Base-by-base conservation (phyloP, 2,888 invertebrate species). In the Polia nebulosa region DNA sequence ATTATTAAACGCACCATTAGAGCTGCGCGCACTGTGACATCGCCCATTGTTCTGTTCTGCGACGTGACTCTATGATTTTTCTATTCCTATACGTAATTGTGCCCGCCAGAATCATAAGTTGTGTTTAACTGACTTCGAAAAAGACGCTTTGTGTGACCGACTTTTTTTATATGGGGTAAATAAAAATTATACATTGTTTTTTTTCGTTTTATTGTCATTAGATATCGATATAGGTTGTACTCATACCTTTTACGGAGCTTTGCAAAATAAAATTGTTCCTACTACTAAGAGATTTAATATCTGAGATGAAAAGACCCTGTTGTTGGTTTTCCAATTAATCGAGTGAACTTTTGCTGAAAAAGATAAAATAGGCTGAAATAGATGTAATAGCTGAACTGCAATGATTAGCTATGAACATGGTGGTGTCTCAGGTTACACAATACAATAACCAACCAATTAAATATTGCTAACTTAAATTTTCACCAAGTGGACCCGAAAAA, bases 1-100 rank as follows among this genome's bases (percentile, higher is more conserved):
- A 89, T 91, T 90, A 92, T 93, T 92, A 88, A 88, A 91, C 93
- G 94, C 92, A 89, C 87, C 93, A 94, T 94, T 94, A 92, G 88
- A 89, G 80, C 89, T 64, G 85, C 90, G 88, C 83, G 81, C 81
- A 89, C 91, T 93, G 92, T 93, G 91, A 92, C 93, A 91, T 86
- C 84, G 87, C 29, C 90, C 84, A 93, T 92, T 92, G 93, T 93
- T 91, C 89, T 85, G 83, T 85, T 88, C 87, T 87, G 88, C 88
- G 85, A 81, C 84, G 84, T 79, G 53, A 70, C 80, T 82, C 83
- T 83, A 84, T 83, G 80, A 80, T 82, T 84, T 81, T 75, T 64
- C 80, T 80, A 78, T 67, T 62, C 55, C 51, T 32, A 52, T 80
- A 77, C 41, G 58, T 81, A 73, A 80, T 72, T 82, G 79, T 74